A percentile compares a stretch with the other conserved stretches of the same genome.
These are phyloP conservation scores for Dryobotodes eremita DNA, from an alignment of 2,888 invertebrate genomes.

Conservation along the genomic window DNA sequence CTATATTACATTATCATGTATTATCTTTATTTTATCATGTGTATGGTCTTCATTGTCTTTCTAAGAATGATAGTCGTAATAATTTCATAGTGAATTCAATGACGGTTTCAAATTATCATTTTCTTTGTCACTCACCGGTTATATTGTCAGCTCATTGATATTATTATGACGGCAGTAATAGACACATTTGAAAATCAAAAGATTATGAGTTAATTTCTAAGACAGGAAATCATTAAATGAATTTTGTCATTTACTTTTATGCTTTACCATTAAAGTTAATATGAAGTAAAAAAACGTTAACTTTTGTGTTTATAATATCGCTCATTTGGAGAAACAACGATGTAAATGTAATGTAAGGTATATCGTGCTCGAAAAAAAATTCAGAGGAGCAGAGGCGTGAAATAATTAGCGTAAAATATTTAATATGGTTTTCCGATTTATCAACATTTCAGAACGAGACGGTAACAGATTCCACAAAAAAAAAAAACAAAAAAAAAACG, in stretches of 20 bases:
- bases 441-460: too few relatives aligned
- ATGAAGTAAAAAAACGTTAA: not conserved
- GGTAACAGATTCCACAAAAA: too few relatives aligned
- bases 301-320: slow-evolving; percentile 19
- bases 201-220: not conserved
- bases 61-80: slow-evolving; percentile 47
- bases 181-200: not conserved
- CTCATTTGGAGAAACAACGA: too few relatives aligned
- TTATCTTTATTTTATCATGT: slow-evolving; percentile 51
- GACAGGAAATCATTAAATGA: not conserved
- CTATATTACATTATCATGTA: slow-evolving; percentile 28
- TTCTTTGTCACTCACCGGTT: slow-evolving; percentile 26
- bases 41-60: slow-evolving; percentile 46
- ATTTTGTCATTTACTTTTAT: not conserved
- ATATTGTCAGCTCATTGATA: slow-evolving; percentile 17
- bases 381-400: too few relatives aligned
- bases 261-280: not conserved
- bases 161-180: slow-evolving; percentile 2
- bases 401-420: too few relatives aligned
- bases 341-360: too few relatives aligned
- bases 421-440: too few relatives aligned
- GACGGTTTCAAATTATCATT: slow-evolving; percentile 27
- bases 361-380: too few relatives aligned
- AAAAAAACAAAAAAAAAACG: too few relatives aligned
- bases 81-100: slow-evolving; percentile 42